Base-by-base conservation (phyloP, 2,797 vertebrate species). In the Nothura maculosa region DNA sequence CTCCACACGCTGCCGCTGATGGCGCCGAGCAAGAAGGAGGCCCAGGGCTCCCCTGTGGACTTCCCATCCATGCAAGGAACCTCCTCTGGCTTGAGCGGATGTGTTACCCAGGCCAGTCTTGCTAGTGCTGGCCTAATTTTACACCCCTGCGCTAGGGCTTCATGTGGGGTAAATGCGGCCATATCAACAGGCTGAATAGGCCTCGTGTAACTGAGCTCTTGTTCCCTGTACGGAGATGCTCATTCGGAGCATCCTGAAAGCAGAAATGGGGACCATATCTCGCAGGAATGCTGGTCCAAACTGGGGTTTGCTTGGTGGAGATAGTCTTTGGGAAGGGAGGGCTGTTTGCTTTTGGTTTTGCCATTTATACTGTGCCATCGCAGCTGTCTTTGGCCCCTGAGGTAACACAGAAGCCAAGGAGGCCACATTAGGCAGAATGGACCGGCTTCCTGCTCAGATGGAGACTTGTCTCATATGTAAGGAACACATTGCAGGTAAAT, bases 391-490 rank as follows among this genome's bases (percentile, higher is more conserved):
- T 66, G 60, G 2, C 10, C 90, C 50, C 77, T 60, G 48, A 16
- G 4, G 8, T 66, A 25, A 40, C 45, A 36, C 45, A 66, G 27
- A 64, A 62, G 75, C 1, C 12, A 55, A 47, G 28, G 60, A 77
- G 72, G 30, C 61, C 36, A 13, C 1, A 1, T 6, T 34, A 62
- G 27, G 47, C 57, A n/a, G 61, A 80, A 66, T 67, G 69, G 84
- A 45, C 89, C 74, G 43, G 52, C 79, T 55, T 47, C 67, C 55
- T 83, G 57, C 75, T 85, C 69, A 50, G 81, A 54, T 69, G 57
- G n/a, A 88, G 92, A 83, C 82, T 85, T 95, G 19, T 69, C 94
- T 91, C 84, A 95, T 69, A 83, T 92, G 72, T 92, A 91, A 94
- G 84, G 85, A 92, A 82, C 77, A 84, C 75, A 18, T 42, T 93